Percentiles rank a stretch among this genome's conserved stretches.
These are phyloP conservation scores for Pseudocheirus occidentalis DNA, from an alignment of 2,797 vertebrate species.

Conservation along the genomic window DNA sequence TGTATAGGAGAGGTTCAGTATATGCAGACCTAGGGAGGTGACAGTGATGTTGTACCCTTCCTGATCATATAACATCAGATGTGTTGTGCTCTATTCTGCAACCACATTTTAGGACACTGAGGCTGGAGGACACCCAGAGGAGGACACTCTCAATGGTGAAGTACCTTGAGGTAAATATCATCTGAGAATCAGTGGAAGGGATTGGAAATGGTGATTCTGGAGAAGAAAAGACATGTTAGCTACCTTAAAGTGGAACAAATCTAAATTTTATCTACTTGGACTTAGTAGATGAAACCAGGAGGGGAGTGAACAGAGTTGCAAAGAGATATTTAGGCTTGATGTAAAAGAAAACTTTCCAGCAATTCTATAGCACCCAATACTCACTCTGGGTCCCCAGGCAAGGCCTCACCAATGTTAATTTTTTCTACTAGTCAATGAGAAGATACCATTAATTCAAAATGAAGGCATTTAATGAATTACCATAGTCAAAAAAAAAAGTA, in stretches of 20 bases:
- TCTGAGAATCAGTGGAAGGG: not conserved
- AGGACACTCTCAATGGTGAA: not conserved
- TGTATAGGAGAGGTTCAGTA: not conserved
- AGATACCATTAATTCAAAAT: not conserved
- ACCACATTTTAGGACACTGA: not conserved
- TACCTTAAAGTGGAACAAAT: not conserved
- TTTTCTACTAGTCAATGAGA: not conserved
- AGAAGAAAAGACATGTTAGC: not conserved
- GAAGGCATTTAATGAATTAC: not conserved
- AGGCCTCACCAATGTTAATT: not conserved
- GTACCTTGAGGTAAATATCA: not conserved
- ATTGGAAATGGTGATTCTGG: not conserved
- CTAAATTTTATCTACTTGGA: not conserved
- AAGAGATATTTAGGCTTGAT: not conserved
- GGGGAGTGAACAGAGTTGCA: not conserved
- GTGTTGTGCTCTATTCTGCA: not conserved
- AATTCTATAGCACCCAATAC: not conserved
- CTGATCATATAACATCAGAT: not conserved
- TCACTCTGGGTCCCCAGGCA: not conserved
- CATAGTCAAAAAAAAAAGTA: not conserved
- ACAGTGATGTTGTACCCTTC: not conserved
- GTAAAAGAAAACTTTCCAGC: not conserved
- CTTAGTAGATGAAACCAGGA: not conserved
- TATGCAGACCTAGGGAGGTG: not conserved
- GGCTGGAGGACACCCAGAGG: not conserved